Conservation (phyloP, 2,113 vertebrate genomes). For the Papio anubis region DNA sequence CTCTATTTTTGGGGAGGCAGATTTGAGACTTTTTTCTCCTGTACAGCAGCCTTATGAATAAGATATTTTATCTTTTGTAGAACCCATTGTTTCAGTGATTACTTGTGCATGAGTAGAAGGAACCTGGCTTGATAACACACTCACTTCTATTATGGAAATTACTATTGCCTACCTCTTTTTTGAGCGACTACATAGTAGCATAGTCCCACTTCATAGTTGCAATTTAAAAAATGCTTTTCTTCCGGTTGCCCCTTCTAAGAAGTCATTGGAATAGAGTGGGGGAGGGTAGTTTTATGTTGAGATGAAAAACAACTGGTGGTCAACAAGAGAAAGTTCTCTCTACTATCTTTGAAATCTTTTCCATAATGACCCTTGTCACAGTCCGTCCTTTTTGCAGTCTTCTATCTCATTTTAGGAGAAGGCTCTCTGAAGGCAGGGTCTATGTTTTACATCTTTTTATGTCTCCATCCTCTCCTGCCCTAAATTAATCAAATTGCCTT, state of each 20-base stretch:
- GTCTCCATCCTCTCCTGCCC: fast-evolving
- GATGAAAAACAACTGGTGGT: not conserved
- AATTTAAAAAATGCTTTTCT: not conserved
- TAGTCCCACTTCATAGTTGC: not conserved
- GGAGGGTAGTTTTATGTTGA: not conserved
- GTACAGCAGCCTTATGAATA: too few relatives aligned
- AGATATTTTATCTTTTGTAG: too few relatives aligned
- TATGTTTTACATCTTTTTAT: not conserved
- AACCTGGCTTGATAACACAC: too few relatives aligned
- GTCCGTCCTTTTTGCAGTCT: not conserved
- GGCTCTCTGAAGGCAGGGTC: not conserved
- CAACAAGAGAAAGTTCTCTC: not conserved
- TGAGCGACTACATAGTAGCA: not conserved
- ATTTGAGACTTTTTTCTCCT: too few relatives aligned
- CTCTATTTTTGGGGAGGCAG: too few relatives aligned
- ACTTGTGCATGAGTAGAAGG: too few relatives aligned
- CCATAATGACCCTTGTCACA: not conserved
- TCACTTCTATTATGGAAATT: not conserved
- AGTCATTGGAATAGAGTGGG: not conserved
- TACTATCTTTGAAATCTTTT: not conserved
- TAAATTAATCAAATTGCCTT: not conserved
- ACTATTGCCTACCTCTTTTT: not conserved
- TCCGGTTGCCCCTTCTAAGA: not conserved
- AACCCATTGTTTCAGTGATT: too few relatives aligned
- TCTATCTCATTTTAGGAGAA: not conserved